Base-by-base conservation (phyloP, 1,140 invertebrate genomes). In the Meloidogyne chitwoodi region DNA sequence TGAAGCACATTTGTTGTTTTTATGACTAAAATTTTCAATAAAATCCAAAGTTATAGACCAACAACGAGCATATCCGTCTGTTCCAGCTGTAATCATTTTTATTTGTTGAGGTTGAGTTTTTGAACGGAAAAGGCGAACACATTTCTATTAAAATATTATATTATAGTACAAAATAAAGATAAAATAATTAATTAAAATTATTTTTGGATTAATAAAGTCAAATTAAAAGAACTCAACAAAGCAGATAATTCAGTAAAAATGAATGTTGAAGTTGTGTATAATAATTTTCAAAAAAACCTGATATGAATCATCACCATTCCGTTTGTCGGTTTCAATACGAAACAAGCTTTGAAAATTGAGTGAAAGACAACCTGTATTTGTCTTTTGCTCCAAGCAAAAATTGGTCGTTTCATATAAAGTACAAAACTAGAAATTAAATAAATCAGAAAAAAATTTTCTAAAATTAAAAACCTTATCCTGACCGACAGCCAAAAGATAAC, bases 401-500 rank as follows among this genome's bases (percentile, higher is more conserved):
- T 16, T 24, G 12, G 56, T 26, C 16, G 71, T 73, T 73, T 73
- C 44, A 31, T 73, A 73, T 29, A 73, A 29, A 6, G 71, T 61
- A 31, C 71, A 73, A 31, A 73, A 73, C 71, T 73, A 22, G 29
- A 27, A 48, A 19, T 38, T 70, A 10, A 11, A 38, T 24, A 48
- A 27, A 22, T 16, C 5, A 19, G 16, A 14, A 67, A 70, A 70
- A n/a, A n/a, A n/a, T n/a, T n/a, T 16, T 44, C 22, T 41, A 5
- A 62, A 38, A 19, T 34, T 29, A 34, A 31, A 64, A 26, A 77
- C 75, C 67, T 78, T 44, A 70, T 78, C 77, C 34, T 78, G 77
- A 11, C 77, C 77, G 16, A 61, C 75, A 44, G 72, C 77, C 12
- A 78, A 61, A 2, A 78, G 67, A 79, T 75, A 78, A 22, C 48